Percentiles rank a stretch among this genome's conserved stretches.
Evolutionary conservation across 2,113 vertebrate genomes (phyloP).

Genomic region (Heterocephalus glaber): DNA sequence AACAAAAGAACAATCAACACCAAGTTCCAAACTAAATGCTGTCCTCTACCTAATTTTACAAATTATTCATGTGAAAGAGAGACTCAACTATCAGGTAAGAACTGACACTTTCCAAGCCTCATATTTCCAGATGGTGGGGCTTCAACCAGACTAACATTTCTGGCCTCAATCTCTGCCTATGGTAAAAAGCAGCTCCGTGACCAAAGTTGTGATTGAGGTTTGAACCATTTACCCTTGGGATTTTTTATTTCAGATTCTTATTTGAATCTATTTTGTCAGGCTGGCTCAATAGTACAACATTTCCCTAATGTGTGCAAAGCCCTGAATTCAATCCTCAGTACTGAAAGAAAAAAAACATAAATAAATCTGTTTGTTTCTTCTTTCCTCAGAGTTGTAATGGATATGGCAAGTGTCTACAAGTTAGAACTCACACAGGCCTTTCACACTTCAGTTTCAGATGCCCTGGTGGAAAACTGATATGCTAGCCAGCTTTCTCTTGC

Average conservation of each 20-base stretch:
- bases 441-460: neutral
- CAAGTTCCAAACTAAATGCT: slow-evolving; percentile 42
- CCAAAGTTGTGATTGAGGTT: neutral
- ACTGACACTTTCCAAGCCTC: neutral
- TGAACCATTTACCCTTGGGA: neutral
- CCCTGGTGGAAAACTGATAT: neutral
- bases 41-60: neutral
- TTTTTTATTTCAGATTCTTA: neutral
- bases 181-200: neutral
- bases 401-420: neutral
- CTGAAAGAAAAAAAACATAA: neutral
- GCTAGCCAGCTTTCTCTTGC: neutral
- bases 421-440: neutral
- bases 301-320: neutral
- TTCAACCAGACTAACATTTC: neutral
- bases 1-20: slow-evolving; percentile 38
- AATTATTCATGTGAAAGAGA: neutral
- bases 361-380: slow-evolving; percentile 25
- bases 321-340: neutral
- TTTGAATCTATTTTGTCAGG: slow-evolving; percentile 1
- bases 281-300: neutral
- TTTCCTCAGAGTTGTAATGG: neutral
- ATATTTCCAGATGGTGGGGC: neutral
- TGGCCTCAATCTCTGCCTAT: neutral
- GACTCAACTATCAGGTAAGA: neutral